Evolutionary conservation across 2,113 vertebrate species (phyloP), one percentile per base, ranked within the genome.

Genomic region (Chrysemys picta): DNA sequence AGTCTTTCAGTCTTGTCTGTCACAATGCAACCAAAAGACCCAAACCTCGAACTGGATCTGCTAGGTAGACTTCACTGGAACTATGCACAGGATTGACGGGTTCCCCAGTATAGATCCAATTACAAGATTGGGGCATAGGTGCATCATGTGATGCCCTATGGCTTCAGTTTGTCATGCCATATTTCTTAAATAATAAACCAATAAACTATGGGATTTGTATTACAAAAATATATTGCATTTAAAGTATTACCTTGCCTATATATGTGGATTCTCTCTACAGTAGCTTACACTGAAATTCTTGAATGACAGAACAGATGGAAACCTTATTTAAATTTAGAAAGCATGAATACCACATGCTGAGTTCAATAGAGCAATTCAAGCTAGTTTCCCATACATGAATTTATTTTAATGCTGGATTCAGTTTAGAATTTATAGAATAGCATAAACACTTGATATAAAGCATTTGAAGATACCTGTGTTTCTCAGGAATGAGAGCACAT

Each of bases 321-420:
- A 91, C 89, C 94, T 97, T 97, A 97, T 96, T 98, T 98, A 98
- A 98, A 98, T 97, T 96, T 97, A 93, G 96, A 97, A 93, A 93
- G 93, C 76, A 4, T 95, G 92, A 95, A 97, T 94, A 79, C 84
- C 93, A 92, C 89, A 90, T 94, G 91, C 92, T 97, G 97, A 96
- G 96, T 84, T 98, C 97, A 97, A 31, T 95, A 96, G 93, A 97
- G 94, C 93, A 93, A 97, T 96, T 98, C 95, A 96, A 95, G 94
- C 97, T 1, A 25, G 59, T 96, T 98, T 97, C 75, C 56, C 56
- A 93, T 89, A 96, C 90, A 93, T 87, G 7, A 88, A 65, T 90
- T 92, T 96, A 94, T 94, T 96, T 96, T 16, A 96, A 95, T 97
- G 78, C 45, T 88, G 5, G 31, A 80, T 95, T 95, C 50, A 25